Evolutionary conservation across 2,113 vertebrate species (phyloP).

Genomic region (Microcebus ravelobensis): DNA sequence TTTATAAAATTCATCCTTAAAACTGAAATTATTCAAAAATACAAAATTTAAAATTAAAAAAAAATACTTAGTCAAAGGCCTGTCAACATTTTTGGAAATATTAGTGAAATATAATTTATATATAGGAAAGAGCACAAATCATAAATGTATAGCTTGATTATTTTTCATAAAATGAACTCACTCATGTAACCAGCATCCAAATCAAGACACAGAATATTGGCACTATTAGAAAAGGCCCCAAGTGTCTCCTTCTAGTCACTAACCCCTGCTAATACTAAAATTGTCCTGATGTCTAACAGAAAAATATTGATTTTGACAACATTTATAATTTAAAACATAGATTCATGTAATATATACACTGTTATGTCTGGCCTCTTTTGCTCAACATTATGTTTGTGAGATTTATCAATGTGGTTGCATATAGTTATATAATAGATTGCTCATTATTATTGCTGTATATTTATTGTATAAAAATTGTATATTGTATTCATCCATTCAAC

Average conservation of each 20-base stretch:
- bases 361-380: neutral
- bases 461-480: neutral
- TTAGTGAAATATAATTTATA: neutral
- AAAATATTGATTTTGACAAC: neutral
- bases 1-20: neutral
- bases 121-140: neutral
- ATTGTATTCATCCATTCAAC: neutral
- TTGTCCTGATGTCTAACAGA: neutral
- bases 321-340: neutral
- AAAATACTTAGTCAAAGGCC: neutral
- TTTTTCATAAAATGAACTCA: neutral
- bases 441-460: neutral
- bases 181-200: neutral
- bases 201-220: neutral
- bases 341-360: neutral
- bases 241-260: neutral
- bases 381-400: neutral
- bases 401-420: neutral
- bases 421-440: neutral
- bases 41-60: neutral
- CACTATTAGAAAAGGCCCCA: neutral
- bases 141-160: neutral
- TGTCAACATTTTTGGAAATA: neutral
- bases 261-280: neutral
- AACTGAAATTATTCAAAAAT: neutral